These are phyloP conservation scores for Conomelus anceps DNA, from an alignment of 2,888 invertebrate genomes.

Conservation along the genomic window DNA sequence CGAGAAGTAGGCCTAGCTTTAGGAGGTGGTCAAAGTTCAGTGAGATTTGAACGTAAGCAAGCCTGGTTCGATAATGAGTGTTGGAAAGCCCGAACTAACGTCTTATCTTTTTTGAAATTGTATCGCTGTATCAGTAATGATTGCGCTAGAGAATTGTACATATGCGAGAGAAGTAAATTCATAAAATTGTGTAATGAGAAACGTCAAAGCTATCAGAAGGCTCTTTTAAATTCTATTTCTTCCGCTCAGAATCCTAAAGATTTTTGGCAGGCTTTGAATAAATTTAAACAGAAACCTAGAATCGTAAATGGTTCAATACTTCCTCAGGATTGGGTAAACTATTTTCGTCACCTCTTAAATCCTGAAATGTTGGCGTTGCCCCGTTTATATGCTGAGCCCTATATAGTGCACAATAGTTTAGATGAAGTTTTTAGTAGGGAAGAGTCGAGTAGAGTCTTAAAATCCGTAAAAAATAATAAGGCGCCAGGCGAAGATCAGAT, in stretches of 20 bases:
- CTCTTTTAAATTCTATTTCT: not conserved
- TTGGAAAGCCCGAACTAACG: not conserved
- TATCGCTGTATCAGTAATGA: not conserved
- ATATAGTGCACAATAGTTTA: not conserved
- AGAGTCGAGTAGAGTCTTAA: constrained; percentile 4
- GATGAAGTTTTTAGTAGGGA: not conserved
- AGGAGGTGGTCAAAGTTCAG: not conserved
- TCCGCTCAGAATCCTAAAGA: not conserved
- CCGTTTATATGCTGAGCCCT: not conserved
- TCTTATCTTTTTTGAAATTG: not conserved
- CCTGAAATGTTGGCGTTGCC: not conserved
- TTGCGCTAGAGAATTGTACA: not conserved
- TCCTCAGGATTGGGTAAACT: not conserved
- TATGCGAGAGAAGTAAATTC: not conserved
- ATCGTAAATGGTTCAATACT: not conserved
- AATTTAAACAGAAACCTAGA: not conserved
- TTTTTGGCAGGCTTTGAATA: not conserved
- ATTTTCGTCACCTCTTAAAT: not conserved
- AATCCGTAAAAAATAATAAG: constrained; percentile 1
- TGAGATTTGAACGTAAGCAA: not conserved
- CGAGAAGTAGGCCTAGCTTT: too few relatives aligned
- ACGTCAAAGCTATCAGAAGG: not conserved
- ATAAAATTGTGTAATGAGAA: not conserved
- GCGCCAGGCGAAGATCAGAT: constrained; percentile 17
- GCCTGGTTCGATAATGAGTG: not conserved